Conservation (phyloP, 2,888 invertebrate genomes). For the Sclerodermus sp. region DNA sequence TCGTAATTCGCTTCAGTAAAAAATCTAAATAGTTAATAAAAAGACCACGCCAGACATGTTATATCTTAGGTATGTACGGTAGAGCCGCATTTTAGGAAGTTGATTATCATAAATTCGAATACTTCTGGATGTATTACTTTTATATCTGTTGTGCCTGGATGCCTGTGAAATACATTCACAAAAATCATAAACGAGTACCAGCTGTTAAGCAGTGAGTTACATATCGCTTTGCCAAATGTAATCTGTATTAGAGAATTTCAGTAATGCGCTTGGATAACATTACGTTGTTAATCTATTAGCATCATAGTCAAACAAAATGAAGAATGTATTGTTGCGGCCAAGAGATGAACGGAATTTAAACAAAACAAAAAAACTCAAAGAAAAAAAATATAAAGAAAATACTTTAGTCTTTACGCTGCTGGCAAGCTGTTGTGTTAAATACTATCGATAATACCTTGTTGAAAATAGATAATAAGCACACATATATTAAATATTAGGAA, state of each 20-base stretch:
- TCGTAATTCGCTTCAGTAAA: slow-evolving; percentile 28
- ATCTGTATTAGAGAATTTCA: slow-evolving; percentile 31
- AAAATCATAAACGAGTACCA: slow-evolving; percentile 17
- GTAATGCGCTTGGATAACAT: slow-evolving; percentile 31
- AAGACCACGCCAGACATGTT: slow-evolving; percentile 6
- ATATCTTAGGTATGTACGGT: slow-evolving; percentile 29
- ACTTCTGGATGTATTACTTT: slow-evolving; percentile 36
- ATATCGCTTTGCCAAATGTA: slow-evolving; percentile 33
- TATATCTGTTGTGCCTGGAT: slow-evolving; percentile 38
- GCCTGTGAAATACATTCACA: slow-evolving; percentile 31
- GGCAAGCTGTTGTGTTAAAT: slow-evolving; percentile 57
- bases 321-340: slow-evolving; percentile 20
- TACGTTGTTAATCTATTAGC: slow-evolving; percentile 32
- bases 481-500: slow-evolving; percentile 46
- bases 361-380: slow-evolving; percentile 14
- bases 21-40: slow-evolving; percentile 20
- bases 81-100: slow-evolving; percentile 34
- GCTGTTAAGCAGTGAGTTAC: slow-evolving; percentile 26
- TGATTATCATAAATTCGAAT: slow-evolving; percentile 28
- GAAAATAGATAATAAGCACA: slow-evolving; percentile 52
- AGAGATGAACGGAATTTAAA: slow-evolving; percentile 8
- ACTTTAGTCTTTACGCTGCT: slow-evolving; percentile 51
- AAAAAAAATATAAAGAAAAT: slow-evolving; percentile 19
- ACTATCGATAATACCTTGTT: slow-evolving; percentile 53
- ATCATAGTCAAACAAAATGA: slow-evolving; percentile 19